Evolutionary conservation across 2,113 vertebrate species (phyloP), one percentile per base, ranked within the genome.

Genomic region (Sarotherodon lohbergeri): DNA sequence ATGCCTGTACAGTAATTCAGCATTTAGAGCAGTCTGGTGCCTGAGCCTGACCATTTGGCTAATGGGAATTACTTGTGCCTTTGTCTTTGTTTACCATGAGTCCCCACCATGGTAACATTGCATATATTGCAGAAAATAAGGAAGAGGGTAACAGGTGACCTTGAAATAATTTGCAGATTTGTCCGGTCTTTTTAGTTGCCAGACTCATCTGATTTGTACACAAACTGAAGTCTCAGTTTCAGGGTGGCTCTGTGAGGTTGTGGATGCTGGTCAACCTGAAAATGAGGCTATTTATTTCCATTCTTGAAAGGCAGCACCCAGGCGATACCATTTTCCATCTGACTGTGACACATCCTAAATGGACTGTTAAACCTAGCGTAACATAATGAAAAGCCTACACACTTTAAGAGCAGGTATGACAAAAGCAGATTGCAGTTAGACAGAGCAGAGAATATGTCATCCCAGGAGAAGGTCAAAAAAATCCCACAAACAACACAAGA

Each of bases 401-500:
- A 56, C 80, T 79, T 61, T 36, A 78, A 85, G 85, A 86, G 61
- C 80, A 87, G 83, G 86, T 91, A 90, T 81, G 82, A 89, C 73
- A 82, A 78, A 81, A 46, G 83, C 89, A 87, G 83, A 82, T 79
- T 83, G 85, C 80, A 55, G 84, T 78, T 73, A 88, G 90, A 91
- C 83, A 32, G 81, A 91, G 87, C 85, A 89, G 89, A 90, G 88
- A 87, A 91, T 83, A 76, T 83, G 78, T 89, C 76, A 61, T 94
- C 93, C 88, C 86, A 29, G 83, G 91, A 93, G 90, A 90, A 91
- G 89, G 90, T 90, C 27, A 66, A 63, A 84, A 87, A 84, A 86
- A 85, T 59, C 19, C 88, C 48, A 81, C 82, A 90, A 89, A 90
- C 79, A 93, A 88, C 71, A 89, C 54, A 36, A 82, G 88, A 94